Evolutionary conservation across 53 echinoderm and acorn worm species (phyloP), one percentile per base, ranked within the genome.

Genomic region (Patiria pectinifera): DNA sequence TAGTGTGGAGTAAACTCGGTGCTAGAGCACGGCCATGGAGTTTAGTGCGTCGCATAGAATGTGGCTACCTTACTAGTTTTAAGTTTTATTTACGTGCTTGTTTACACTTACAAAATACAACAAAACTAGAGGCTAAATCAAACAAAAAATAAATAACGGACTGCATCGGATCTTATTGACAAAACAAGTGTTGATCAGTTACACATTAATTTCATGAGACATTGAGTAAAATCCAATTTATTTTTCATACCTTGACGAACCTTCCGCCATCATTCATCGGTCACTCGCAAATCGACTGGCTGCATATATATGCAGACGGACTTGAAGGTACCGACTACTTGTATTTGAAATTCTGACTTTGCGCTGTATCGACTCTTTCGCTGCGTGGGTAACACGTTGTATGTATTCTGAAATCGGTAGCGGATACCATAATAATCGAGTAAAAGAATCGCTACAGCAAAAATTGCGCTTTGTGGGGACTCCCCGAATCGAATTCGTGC

Each of bases 211-310:
- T 45, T 22, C 59, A 59, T 3, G 45, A 10, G 3, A 19, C 23
- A 82, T 58, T 10, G 23, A 53, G 19, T 46, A 26, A 69, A 45
- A 25, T 86, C 15, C 70, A 69, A 10, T 25, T 13, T n/a, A 83
- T 14, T 70, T 74, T 86, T 7, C 86, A 11, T 71, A 86, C 72
- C 70, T 86, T 47, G 86, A 72, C 70, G 86, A 19, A 11, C 70
- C 86, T 44, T 72, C 72, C 69, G 70, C 86, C 86, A 82, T 82
- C 49, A 47, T 48, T 80, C 19, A 16, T 66, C 19, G 15, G 3
- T 66, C 15, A 35, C 35, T 35, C 35, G 35, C 35, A 66, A 66
- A 66, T 16, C 11, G 21, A 74, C 23, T 23, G 5, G 74, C 74
- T 9, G 24, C 35, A 35, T n/a, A n/a, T n/a, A n/a, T n/a, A n/a